Evolutionary conservation across 1,140 invertebrate genomes (phyloP), one percentile per base, ranked within the genome.

Genomic region (Euglossa dilemma): DNA sequence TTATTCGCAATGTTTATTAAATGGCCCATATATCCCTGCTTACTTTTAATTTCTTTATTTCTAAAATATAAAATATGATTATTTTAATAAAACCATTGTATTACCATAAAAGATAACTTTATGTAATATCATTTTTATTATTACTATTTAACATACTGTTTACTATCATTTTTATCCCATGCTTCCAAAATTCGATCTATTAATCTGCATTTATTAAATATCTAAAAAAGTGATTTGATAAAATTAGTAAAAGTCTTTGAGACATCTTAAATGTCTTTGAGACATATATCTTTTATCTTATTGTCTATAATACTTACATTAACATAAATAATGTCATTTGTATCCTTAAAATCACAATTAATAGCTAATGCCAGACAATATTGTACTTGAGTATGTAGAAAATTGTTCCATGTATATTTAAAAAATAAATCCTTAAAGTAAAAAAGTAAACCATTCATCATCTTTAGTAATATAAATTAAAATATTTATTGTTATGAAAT

Each of bases 381-480:
- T 93, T 97, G 96, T 70, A 98, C 97, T 95, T 98, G 97, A 79
- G 97, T 97, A 94, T 98, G 98, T 86, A 98, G 94, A 94, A 98
- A 98, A 95, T 98, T 98, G 95, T 98, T 98, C 96, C 97, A 97
- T 52, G 95, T 95, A 95, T 97, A 98, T 91, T 96, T 95, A 93
- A 98, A 97, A 95, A 97, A 97, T 93, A 98, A 94, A 94, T 98
- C 97, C 95, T 98, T 92, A 89, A 74, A 77, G 25, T 56, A 52
- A 73, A 54, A 78, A 80, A 47, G 77, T 47, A 50, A 52, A 82
- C 23, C 11, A 11, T 18, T 36, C 52, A 75, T 74, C 5, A 66
- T 73, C 71, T 74, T 14, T 11, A 75, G 25, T 63, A 59, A 23
- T 59, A 59, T n/a, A 56, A 43, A 57, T 56, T 20, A 28, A 59